Evolutionary conservation across 2,888 invertebrate genomes (phyloP).

Genomic region (Candidula unifasciata): DNA sequence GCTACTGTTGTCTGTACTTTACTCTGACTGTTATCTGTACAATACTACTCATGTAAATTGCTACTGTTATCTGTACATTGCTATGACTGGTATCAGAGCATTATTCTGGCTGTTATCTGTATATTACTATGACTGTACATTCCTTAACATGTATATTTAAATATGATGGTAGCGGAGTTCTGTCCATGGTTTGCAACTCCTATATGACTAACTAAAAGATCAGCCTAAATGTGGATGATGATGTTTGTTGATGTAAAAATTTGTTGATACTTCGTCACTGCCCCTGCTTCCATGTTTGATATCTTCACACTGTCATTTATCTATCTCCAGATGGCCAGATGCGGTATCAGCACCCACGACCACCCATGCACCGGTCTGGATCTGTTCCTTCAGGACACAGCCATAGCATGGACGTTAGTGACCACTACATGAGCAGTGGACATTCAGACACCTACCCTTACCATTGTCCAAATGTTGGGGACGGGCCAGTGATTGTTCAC

Average conservation of each 20-base stretch:
- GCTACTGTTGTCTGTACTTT: no score
- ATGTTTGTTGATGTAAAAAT: neutral
- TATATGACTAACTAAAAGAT: no score
- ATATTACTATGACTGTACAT: no score
- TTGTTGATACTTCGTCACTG: neutral
- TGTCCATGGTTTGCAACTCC: no score
- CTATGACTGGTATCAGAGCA: no score
- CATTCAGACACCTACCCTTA: conserved; percentile 66
- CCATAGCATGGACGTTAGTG: conserved; percentile 53
- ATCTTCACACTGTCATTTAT: neutral
- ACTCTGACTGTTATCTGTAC: no score
- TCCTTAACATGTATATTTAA: no score
- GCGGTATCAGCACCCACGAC: conserved; percentile 38
- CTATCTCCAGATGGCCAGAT: conserved; percentile 36
- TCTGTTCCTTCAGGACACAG: conserved; percentile 63
- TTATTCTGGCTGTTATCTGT: no score
- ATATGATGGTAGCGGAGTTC: no score
- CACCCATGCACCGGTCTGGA: conserved; percentile 66
- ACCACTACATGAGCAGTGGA: conserved; percentile 58
- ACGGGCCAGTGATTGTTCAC: conserved; percentile 56
- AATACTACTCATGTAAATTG: no score
- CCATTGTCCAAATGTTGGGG: conserved; percentile 64
- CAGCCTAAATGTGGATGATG: no score
- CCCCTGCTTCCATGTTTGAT: neutral
- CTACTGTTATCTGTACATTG: no score